Base-by-base conservation (phyloP, 2,797 vertebrate genomes). In the Tangara arthus region DNA sequence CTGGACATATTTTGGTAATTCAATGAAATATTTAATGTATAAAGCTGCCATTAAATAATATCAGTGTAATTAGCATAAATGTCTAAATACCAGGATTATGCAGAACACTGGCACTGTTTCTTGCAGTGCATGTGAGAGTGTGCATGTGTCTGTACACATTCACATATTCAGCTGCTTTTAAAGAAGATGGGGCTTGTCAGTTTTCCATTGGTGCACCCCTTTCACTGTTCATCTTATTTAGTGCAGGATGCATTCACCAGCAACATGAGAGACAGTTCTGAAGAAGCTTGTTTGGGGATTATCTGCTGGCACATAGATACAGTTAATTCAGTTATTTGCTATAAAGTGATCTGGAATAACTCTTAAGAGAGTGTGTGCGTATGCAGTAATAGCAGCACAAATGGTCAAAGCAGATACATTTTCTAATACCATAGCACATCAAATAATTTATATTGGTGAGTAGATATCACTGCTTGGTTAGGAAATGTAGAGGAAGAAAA, bases 291-390 rank as follows among this genome's bases (percentile, higher is more conserved):
- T 88, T 93, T 81, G 0, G 68, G 37, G 77, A 79, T 90, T 94
- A 88, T 77, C 89, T 93, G 52, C 11, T 65, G 35, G 56, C 69
- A 57, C 16, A 52, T 3, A 76, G 63, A 41, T 12, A 66, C 44
- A 77, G 32, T 88, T 94, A 70, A 81, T 84, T 86, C 85, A 79
- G 75, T 91, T 64, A 66, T 85, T 93, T 81, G 59, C 72, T 85
- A 9, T 57, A 23, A 59, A 77, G 57, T 7, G 6, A 41, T 64
- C 26, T 4, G 68, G 53, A 88, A 56, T 66, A 79, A 59, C 28
- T 84, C 4, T 0, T 83, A 56, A 61, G 27, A 53, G 20, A 15
- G 5, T 4, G 24, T 9, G 35, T 42, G 35, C 22, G 3, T 19
- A 8, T 21, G 4, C 19, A 61, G 52, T 44, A 76, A 71, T 7